phyloP scores from a whole-genome alignment of 1,140 invertebrate species.

The Anastrepha obliqua region DNA sequence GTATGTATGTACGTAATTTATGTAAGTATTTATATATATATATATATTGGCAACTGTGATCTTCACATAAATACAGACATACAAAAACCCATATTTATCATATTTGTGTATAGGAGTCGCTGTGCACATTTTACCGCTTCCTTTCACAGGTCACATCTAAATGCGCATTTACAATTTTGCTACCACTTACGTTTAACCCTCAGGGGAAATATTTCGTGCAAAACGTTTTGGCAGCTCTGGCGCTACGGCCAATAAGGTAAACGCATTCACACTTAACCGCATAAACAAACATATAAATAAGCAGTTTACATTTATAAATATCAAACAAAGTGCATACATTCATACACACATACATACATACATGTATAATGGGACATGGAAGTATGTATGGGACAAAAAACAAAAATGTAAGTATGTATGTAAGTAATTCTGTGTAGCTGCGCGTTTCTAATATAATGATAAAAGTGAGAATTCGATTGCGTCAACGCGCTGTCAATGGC shows the following conservation, averaged over 20 bases:
- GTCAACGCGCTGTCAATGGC: conserved; percentile 38
- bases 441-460: conserved; percentile 45
- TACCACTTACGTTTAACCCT: conserved; percentile 42
- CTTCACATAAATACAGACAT: not conserved
- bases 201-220: conserved; percentile 40
- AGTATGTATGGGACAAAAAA: not conserved
- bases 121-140: not conserved
- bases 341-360: not conserved
- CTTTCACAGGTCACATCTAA: conserved; percentile 21
- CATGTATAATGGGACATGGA: not conserved
- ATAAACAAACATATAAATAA: not conserved
- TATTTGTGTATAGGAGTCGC: too few relatives aligned
- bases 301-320: not conserved
- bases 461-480: conserved; percentile 48
- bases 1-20: not conserved
- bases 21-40: not conserved
- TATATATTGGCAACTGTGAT: too few relatives aligned
- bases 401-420: not conserved
- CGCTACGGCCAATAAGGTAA: conserved; percentile 44
- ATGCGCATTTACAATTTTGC: conserved; percentile 37
- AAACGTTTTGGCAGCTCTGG: conserved; percentile 34
- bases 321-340: not conserved
- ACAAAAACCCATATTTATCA: too few relatives aligned
- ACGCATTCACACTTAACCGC: conserved; percentile 31
- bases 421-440: not conserved